These are phyloP conservation scores for Sphenopsis melanotis DNA, from an alignment of 2,797 vertebrate species.

Conservation along the genomic window DNA sequence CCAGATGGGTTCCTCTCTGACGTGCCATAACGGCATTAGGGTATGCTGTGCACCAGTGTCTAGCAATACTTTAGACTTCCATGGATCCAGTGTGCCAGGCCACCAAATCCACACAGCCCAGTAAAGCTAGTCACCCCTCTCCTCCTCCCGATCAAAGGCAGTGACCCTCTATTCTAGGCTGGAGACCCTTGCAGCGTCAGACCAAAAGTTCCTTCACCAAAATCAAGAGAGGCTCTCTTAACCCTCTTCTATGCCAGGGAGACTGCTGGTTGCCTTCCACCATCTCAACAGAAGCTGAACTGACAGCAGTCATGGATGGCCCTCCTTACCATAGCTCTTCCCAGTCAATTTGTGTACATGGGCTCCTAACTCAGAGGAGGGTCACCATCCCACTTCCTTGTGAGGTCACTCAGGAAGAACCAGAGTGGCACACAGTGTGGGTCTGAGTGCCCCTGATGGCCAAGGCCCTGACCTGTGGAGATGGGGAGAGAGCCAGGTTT, in stretches of 20 bases:
- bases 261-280: background rate
- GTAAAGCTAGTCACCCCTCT: background rate
- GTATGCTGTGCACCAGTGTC: background rate
- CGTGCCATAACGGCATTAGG: fast-evolving
- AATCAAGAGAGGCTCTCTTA: background rate
- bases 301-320: background rate
- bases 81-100: background rate
- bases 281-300: background rate
- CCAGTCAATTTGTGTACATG: fast-evolving
- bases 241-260: background rate
- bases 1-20: background rate
- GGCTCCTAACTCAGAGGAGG: background rate
- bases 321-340: background rate
- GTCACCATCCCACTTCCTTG: background rate
- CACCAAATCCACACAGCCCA: background rate
- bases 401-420: background rate
- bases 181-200: background rate
- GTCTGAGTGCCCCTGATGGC: background rate
- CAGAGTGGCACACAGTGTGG: fast-evolving
- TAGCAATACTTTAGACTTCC: background rate
- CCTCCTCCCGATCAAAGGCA: background rate
- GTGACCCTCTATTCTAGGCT: background rate
- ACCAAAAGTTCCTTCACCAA: background rate
- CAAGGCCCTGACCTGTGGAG: background rate
- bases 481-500: background rate